Evolutionary conservation across 2,113 vertebrate species (phyloP), one percentile per base, ranked within the genome.

Genomic region (Casuarius casuarius): DNA sequence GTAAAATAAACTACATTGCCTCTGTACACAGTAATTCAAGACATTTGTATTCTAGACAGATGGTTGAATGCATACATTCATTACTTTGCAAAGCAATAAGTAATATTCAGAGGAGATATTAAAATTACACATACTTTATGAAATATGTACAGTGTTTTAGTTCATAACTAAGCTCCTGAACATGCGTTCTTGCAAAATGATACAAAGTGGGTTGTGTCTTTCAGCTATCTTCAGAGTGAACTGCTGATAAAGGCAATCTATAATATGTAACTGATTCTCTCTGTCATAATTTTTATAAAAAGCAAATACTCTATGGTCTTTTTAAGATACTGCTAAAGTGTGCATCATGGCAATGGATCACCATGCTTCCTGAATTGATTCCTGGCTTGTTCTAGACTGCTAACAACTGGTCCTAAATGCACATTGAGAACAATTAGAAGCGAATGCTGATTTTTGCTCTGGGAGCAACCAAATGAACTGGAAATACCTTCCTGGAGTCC

Each of bases 11-110:
- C 51, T 44, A 46, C 80, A 72, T 35, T 95, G 79, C 61, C 63
- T 94, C 59, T 95, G 70, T 94, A 94, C 91, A 84, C 49, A 95
- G 63, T 95, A 97, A 79, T 91, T 95, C 92, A 61, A 89, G 76
- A 88, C 75, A 79, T 80, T 85, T 76, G 38, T 56, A 63, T 92
- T 74, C 63, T 85, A 18, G 44, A 59, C 51, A 56, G 68, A 63
- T 40, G 83, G 33, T 18, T 77, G 65, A 92, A 84, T 65, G 70
- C 96, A 92, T 81, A 85, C 79, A 87, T 58, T 96, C 51, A 58
- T 94, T 91, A 93, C 62, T 96, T 97, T 88, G 94, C 65, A 95
- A 90, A 92, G 61, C 86, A 96, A 95, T 94, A 96, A 96, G 89
- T 74, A 84, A 74, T 97, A 96, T 94, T 96, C 74, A 94, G 51